Conservation (phyloP, 2,888 invertebrate genomes). For the Scaptomyza tumidula region DNA sequence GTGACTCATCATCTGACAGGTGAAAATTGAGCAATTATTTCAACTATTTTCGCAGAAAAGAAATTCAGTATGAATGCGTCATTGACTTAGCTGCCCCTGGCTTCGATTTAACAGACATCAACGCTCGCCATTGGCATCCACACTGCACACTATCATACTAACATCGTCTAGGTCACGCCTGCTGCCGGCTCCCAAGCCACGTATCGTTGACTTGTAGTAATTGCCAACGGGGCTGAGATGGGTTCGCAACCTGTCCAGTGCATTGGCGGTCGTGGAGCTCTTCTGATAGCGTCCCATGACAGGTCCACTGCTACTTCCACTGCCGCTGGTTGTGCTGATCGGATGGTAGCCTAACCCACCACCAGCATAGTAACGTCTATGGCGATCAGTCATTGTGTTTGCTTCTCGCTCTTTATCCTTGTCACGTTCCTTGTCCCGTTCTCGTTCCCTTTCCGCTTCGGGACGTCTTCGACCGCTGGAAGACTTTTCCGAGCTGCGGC, state of each 20-base stretch:
- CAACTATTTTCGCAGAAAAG: slow-evolving; percentile 35
- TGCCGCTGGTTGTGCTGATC: slow-evolving; percentile 34
- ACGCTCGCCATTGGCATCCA: slow-evolving; percentile 60
- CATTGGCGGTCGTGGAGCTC: slow-evolving; percentile 80
- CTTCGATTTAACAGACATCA: slow-evolving; percentile 3
- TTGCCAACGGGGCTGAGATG: slow-evolving; percentile 84
- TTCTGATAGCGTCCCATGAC: slow-evolving; percentile 81
- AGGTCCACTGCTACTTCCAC: slow-evolving; percentile 43
- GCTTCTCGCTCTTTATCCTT: slow-evolving; percentile 39
- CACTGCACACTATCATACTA: slow-evolving; percentile 72
- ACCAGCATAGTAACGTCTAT: slow-evolving; percentile 82
- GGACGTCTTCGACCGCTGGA: slow-evolving; percentile 56
- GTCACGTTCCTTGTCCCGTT: slow-evolving; percentile 29
- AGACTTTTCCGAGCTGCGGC: slow-evolving; percentile 72
- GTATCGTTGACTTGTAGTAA: slow-evolving; percentile 84
- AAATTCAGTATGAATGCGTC: slow-evolving; percentile 47
- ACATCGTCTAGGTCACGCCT: slow-evolving; percentile 82
- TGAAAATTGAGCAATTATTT: slow-evolving; percentile 45
- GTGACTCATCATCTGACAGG: slow-evolving; percentile 73
- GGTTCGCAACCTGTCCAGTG: slow-evolving; percentile 83
- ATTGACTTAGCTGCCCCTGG: slow-evolving; percentile 25
- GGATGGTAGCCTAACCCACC: slow-evolving; percentile 75
- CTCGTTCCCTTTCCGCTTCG: slow-evolving; percentile 56
- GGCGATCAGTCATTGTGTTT: slow-evolving; percentile 82
- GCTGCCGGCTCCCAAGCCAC: slow-evolving; percentile 77